Evolutionary conservation across 1,140 invertebrate species (phyloP).

Genomic region (Leptestheria dahalacensis): DNA sequence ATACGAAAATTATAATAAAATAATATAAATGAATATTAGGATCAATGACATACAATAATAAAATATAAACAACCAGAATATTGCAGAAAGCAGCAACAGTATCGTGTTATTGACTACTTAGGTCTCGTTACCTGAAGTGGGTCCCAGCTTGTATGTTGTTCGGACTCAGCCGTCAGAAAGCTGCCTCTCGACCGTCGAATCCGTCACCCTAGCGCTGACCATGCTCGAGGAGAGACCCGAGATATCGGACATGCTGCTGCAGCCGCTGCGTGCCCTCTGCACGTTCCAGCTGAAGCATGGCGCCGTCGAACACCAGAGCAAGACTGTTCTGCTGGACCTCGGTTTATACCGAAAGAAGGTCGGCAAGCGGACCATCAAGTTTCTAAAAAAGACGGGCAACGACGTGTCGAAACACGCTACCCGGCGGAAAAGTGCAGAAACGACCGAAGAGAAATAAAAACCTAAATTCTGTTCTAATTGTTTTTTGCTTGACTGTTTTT

Average conservation of each 20-base stretch:
- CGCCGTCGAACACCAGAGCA: conserved; percentile 81
- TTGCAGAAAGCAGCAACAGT: not conserved
- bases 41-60: not conserved
- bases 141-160: conserved; percentile 73
- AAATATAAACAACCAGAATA: not conserved
- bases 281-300: conserved; percentile 73
- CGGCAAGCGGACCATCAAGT: conserved; percentile 54
- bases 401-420: not conserved
- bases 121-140: conserved; percentile 56
- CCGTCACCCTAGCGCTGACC: conserved; percentile 62
- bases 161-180: conserved; percentile 81
- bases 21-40: not conserved
- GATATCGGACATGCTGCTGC: conserved; percentile 49
- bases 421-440: not conserved
- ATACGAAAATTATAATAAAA: not conserved
- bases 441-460: not conserved
- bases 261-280: conserved; percentile 66
- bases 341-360: conserved; percentile 68
- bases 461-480: not conserved
- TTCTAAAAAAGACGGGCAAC: conserved; percentile 20
- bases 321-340: conserved; percentile 71
- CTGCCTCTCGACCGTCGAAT: conserved; percentile 80
- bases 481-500: too few relatives aligned
- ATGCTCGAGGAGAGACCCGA: conserved; percentile 52
- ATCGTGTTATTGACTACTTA: conserved; percentile 19